Evolutionary conservation across 2,113 vertebrate species (phyloP).

Genomic region (Malurus elegans): DNA sequence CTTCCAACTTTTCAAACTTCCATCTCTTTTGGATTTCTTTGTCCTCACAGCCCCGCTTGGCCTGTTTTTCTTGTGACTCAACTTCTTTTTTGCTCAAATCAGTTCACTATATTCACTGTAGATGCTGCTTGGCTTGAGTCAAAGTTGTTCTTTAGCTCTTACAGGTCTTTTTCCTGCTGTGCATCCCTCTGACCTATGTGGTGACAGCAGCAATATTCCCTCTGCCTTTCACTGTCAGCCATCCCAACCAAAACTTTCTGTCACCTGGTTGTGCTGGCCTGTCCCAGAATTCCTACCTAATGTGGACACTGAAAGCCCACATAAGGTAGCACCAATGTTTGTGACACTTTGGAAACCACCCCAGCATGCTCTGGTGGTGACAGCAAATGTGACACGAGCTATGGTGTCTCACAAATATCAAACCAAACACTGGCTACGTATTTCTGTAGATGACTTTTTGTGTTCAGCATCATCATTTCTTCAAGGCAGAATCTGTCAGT

Average conservation of each 20-base stretch:
- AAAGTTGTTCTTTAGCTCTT: not conserved
- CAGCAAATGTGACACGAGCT: not conserved
- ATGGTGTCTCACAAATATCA: not conserved
- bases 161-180: not conserved
- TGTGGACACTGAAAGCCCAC: not conserved
- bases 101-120: not conserved
- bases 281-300: not conserved
- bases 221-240: not conserved
- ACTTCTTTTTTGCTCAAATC: not conserved
- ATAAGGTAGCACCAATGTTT: not conserved
- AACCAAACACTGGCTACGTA: accelerated
- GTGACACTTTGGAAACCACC: not conserved
- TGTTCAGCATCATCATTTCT: not conserved
- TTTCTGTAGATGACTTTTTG: not conserved
- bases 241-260: not conserved
- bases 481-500: not conserved
- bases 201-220: not conserved
- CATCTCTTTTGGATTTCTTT: not conserved
- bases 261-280: not conserved
- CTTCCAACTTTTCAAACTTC: not conserved
- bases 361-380: not conserved
- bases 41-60: not conserved
- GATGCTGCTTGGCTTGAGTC: not conserved
- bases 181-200: not conserved
- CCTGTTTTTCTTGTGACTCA: not conserved